Percentiles rank a stretch among this genome's conserved stretches.
Evolutionary conservation across 2,797 vertebrate genomes (phyloP).

Genomic region (Eulemur albifrons): DNA sequence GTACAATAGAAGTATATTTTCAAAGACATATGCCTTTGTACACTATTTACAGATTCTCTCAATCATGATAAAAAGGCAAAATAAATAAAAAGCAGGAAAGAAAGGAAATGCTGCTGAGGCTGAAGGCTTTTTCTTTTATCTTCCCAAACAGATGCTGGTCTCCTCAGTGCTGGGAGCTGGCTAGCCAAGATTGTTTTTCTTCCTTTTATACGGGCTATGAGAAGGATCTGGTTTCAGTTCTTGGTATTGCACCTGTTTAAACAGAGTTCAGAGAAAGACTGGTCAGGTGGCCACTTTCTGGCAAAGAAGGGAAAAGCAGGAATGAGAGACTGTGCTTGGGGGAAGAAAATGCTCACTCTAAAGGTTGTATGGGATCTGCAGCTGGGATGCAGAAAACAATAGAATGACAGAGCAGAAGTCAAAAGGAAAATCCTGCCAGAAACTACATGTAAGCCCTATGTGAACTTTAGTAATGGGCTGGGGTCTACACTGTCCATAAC

Average conservation of each 20-base stretch:
- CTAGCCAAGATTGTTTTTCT: constrained; percentile 97
- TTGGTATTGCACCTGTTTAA: constrained; percentile 99
- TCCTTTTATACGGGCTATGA: constrained; percentile 97
- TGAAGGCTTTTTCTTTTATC: constrained; percentile 79
- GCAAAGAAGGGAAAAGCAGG: constrained; percentile 87
- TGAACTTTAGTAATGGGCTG: constrained; percentile 9
- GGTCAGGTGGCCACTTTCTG: constrained; percentile 85
- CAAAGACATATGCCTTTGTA: constrained; percentile 83
- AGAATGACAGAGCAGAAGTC: constrained; percentile 80
- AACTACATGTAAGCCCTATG: background rate
- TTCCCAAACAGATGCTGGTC: constrained; percentile 83
- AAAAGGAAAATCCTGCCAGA: constrained; percentile 67
- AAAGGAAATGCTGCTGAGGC: constrained; percentile 81
- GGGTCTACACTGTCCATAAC: background rate
- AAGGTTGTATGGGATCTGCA: constrained; percentile 79
- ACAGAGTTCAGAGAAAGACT: constrained; percentile 86
- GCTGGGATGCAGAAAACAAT: constrained; percentile 83
- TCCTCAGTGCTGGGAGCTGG: constrained; percentile 78
- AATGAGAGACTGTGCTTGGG: constrained; percentile 35
- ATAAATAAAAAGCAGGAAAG: constrained; percentile 84
- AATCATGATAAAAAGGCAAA: constrained; percentile 82
- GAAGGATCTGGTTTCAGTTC: constrained; percentile 96
- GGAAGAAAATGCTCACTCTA: background rate
- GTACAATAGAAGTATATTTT: constrained; percentile 82
- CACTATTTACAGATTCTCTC: constrained; percentile 86